Percentiles rank a stretch among this genome's conserved stretches.
Conservation (phyloP, 2,113 vertebrate species). For the Ibidorhyncha struthersii region DNA sequence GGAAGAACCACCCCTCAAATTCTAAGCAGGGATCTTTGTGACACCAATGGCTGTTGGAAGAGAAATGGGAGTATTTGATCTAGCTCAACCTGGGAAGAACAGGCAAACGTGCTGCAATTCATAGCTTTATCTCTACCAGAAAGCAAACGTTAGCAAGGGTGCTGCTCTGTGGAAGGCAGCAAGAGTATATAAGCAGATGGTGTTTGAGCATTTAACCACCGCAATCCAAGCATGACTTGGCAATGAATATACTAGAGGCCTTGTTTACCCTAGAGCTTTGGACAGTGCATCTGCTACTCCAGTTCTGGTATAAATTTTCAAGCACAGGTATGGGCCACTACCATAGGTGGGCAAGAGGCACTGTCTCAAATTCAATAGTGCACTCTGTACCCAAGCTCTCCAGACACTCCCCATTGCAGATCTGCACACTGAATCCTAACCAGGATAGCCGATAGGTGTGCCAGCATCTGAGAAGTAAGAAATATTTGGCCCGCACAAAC, state of each 20-base stretch:
- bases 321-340: neutral
- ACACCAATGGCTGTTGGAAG: neutral
- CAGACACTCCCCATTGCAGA: neutral
- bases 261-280: constrained; percentile 61
- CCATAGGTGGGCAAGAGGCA: neutral
- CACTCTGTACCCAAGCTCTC: neutral
- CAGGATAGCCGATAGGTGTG: neutral
- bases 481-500: neutral
- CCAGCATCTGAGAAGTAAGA: neutral
- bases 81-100: neutral
- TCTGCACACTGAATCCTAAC: neutral
- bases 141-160: constrained; percentile 32
- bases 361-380: neutral
- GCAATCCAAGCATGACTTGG: constrained; percentile 56
- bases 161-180: constrained; percentile 43
- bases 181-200: constrained; percentile 63
- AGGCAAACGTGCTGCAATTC: neutral
- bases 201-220: constrained; percentile 60
- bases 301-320: constrained; percentile 13
- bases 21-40: neutral
- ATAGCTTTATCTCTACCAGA: neutral
- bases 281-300: constrained; percentile 36
- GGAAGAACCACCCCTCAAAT: neutral
- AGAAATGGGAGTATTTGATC: neutral
- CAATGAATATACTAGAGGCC: constrained; percentile 36